Evolutionary conservation across 2,113 vertebrate genomes (phyloP).

Genomic region (Madoqua kirkii): DNA sequence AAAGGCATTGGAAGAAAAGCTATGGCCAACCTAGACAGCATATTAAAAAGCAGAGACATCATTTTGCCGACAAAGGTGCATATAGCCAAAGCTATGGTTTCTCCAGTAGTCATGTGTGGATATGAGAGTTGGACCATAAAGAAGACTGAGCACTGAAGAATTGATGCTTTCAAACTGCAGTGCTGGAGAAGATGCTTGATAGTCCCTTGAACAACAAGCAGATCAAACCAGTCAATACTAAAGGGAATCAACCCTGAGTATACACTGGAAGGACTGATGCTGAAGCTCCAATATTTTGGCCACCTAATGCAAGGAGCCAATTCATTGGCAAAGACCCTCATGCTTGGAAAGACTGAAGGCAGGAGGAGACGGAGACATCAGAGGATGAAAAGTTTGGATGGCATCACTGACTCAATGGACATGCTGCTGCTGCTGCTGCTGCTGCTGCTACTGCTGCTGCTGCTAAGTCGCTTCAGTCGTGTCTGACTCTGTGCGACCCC

Average conservation of each 20-base stretch:
- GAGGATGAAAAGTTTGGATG: background rate
- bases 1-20: background rate
- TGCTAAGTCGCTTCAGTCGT: no score
- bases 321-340: background rate
- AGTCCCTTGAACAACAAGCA: background rate
- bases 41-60: background rate
- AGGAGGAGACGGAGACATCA: background rate
- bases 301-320: background rate
- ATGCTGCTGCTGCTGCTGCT: no score
- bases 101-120: background rate
- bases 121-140: background rate
- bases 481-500: no score
- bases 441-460: no score
- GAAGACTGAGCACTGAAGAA: background rate
- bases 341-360: background rate
- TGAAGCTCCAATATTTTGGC: background rate
- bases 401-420: background rate
- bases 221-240: background rate
- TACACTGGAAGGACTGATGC: background rate
- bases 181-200: background rate
- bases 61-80: background rate
- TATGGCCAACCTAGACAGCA: background rate
- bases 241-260: background rate
- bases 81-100: background rate
- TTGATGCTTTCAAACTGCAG: background rate